phyloP scores from a whole-genome alignment of 2,888 invertebrate genomes.

The Mythimna pallens region DNA sequence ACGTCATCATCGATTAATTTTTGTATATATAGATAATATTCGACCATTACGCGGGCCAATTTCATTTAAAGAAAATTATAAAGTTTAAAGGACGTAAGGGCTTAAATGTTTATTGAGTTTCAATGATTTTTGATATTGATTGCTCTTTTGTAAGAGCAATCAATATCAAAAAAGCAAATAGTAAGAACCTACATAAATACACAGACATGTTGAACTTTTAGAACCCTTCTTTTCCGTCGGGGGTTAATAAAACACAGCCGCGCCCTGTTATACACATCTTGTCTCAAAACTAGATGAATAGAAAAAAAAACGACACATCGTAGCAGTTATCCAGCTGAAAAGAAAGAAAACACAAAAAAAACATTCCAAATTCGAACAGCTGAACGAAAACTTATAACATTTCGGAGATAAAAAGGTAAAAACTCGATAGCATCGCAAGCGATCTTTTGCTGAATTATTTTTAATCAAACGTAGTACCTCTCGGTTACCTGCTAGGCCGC shows the following conservation, averaged over 20 bases:
- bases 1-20: no score
- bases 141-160: not conserved
- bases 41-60: no score
- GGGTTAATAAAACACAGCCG: not conserved
- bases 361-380: constrained; percentile 53
- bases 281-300: not conserved
- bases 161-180: no score
- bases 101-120: not conserved
- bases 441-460: constrained; percentile 88
- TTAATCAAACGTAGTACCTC: constrained; percentile 82
- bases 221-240: no score
- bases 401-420: constrained; percentile 65
- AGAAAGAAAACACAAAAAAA: constrained; percentile 19
- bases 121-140: not conserved
- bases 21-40: no score
- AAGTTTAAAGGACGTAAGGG: not conserved
- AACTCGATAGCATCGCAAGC: constrained; percentile 75
- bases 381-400: constrained; percentile 64
- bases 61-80: no score
- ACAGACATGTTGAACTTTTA: no score
- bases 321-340: constrained; percentile 40
- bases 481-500: constrained; percentile 85
- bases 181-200: not conserved
- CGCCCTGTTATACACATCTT: constrained; percentile 1
- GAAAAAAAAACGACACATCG: constrained; percentile 13